phyloP scores from a whole-genome alignment of 2,888 invertebrate genomes.

The Rhaphigaster nebulosa region DNA sequence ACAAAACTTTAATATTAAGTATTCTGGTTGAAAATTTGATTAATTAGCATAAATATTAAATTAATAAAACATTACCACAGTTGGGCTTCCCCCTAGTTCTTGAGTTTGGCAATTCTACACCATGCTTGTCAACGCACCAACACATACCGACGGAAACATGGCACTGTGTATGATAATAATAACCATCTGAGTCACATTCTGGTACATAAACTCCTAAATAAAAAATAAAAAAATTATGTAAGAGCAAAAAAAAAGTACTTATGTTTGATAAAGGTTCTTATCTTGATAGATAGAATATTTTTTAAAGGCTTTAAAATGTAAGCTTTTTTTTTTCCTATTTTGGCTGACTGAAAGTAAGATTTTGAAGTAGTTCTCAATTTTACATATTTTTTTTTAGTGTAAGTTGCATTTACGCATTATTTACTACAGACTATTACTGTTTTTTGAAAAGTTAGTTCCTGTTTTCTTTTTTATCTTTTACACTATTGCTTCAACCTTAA shows the following conservation, averaged over 20 bases:
- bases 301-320: too few relatives aligned
- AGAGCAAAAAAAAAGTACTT: neutral
- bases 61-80: conserved; percentile 75
- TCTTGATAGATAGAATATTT: too few relatives aligned
- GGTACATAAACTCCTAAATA: conserved; percentile 80
- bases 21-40: neutral
- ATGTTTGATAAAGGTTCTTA: neutral
- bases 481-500: too few relatives aligned
- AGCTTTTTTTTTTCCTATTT: too few relatives aligned
- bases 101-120: conserved; percentile 88
- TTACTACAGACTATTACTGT: too few relatives aligned
- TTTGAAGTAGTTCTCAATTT: too few relatives aligned
- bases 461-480: too few relatives aligned
- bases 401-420: too few relatives aligned
- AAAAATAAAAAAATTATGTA: conserved; percentile 52
- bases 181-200: conserved; percentile 88
- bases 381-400: too few relatives aligned
- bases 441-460: neutral
- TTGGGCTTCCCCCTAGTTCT: conserved; percentile 85
- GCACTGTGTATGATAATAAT: conserved; percentile 88
- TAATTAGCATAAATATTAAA: neutral
- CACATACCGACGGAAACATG: conserved; percentile 89
- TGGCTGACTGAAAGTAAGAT: too few relatives aligned
- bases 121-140: conserved; percentile 95
- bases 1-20: too few relatives aligned